Conservation (phyloP, 2,797 vertebrate genomes). For the Adrianichthys oophorus region DNA sequence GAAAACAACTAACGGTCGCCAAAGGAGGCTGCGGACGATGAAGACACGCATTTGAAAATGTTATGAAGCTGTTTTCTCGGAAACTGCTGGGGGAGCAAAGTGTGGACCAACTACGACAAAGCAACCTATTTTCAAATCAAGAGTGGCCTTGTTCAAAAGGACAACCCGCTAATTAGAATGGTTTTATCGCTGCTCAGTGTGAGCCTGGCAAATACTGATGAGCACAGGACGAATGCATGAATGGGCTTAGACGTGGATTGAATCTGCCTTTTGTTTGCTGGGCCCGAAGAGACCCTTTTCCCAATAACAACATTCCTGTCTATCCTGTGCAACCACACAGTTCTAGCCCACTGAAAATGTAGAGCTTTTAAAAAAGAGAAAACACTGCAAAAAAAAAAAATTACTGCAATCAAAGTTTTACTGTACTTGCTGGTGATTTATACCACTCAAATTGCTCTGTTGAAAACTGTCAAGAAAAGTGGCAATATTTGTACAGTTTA, state of each 20-base stretch:
- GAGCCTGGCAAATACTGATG: conserved; percentile 72
- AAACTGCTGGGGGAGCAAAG: conserved; percentile 56
- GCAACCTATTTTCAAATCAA: conserved; percentile 60
- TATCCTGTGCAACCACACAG: conserved; percentile 70
- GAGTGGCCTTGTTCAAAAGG: conserved; percentile 63
- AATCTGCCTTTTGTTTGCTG: conserved; percentile 78
- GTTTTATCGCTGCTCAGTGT: conserved; percentile 66
- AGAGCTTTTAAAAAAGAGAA: conserved; percentile 38
- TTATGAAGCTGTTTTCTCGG: conserved; percentile 43
- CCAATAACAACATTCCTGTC: conserved; percentile 81
- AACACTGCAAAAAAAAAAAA: conserved; percentile 30
- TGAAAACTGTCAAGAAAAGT: conserved; percentile 52
- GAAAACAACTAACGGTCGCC: conserved; percentile 79
- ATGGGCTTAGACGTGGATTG: conserved; percentile 78
- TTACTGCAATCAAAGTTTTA: conserved; percentile 40
- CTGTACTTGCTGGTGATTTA: conserved; percentile 57
- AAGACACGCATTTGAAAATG: conserved; percentile 39
- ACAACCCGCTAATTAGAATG: conserved; percentile 73
- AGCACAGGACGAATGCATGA: conserved; percentile 74
- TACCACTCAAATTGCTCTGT: conserved; percentile 54
- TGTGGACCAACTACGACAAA: conserved; percentile 50
- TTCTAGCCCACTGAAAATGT: conserved; percentile 54
- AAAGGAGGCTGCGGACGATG: conserved; percentile 15
- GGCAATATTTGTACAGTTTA: conserved; percentile 60
- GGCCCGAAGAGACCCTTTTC: conserved; percentile 71